Conservation (phyloP, 2,113 vertebrate species). For the Catharus minimus region DNA sequence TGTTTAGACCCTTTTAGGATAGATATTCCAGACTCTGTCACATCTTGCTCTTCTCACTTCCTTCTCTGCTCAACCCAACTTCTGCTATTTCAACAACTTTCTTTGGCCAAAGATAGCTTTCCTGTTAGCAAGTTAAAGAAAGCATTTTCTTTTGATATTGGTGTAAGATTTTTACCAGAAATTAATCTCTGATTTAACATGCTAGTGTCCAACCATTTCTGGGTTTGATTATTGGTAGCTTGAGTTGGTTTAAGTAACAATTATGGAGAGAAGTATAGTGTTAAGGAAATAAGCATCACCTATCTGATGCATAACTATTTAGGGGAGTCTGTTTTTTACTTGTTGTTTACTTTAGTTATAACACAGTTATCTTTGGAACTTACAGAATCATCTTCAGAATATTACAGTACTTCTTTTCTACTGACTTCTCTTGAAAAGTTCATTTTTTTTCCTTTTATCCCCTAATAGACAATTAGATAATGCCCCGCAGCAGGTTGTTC, state of each 20-base stretch:
- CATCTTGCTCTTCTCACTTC: conserved; percentile 12
- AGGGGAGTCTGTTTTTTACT: neutral
- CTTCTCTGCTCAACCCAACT: neutral
- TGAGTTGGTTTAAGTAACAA: neutral
- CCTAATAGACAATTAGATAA: neutral
- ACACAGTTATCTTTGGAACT: neutral
- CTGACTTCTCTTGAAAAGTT: neutral
- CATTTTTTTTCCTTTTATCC: neutral
- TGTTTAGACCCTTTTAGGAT: neutral
- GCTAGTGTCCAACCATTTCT: neutral
- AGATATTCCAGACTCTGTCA: neutral
- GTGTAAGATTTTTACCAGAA: neutral
- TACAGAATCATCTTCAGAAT: neutral
- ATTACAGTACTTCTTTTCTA: neutral
- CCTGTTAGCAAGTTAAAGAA: neutral
- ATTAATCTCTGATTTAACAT: neutral
- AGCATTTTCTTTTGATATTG: neutral
- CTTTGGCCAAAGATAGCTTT: neutral
- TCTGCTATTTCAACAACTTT: conserved; percentile 8
- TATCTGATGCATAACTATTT: neutral
- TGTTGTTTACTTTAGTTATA: neutral
- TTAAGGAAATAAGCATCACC: neutral
- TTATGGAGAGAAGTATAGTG: neutral
- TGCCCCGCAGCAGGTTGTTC: neutral
- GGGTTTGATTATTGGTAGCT: neutral